Conservation (phyloP, 2,113 vertebrate species). For the Lethenteron camtschaticum region DNA sequence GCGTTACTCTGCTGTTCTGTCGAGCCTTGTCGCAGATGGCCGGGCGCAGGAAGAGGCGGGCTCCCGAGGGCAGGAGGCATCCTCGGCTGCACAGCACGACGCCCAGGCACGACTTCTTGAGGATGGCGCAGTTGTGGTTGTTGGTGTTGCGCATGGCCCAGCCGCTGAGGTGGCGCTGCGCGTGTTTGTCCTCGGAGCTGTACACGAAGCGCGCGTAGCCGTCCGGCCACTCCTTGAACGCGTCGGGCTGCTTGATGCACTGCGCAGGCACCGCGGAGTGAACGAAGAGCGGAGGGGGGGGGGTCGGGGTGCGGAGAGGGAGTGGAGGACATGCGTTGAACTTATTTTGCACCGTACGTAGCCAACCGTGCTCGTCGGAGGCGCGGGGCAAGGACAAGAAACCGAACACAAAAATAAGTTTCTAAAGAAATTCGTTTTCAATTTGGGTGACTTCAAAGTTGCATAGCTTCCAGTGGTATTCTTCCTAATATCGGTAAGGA, state of each 20-base stretch:
- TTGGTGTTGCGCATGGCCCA: slow-evolving; percentile 99
- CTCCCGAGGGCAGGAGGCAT: slow-evolving; percentile 36
- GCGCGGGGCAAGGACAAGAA: too few species aligned
- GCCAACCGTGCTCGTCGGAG: too few species aligned
- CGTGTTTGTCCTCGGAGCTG: slow-evolving; percentile 56
- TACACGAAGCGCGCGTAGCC: slow-evolving; percentile 75
- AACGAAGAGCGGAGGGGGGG: too few species aligned
- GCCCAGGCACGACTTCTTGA: slow-evolving; percentile 88
- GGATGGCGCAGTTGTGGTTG: slow-evolving; percentile 92
- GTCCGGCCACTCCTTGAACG: slow-evolving; percentile 74
- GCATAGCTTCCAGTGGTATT: too few species aligned
- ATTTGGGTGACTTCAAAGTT: too few species aligned
- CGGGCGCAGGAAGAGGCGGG: slow-evolving; percentile 50
- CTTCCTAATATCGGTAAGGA: too few species aligned
- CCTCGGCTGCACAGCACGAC: slow-evolving; percentile 54
- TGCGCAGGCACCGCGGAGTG: slow-evolving; percentile 13
- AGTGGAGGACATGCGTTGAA: too few species aligned
- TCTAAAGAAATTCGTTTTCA: too few species aligned
- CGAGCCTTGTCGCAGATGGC: slow-evolving; percentile 92
- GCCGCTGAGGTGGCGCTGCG: slow-evolving; percentile 67
- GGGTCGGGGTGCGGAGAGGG: too few species aligned
- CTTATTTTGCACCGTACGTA: too few species aligned
- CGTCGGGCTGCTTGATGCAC: slow-evolving; percentile 52
- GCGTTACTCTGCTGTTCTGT: slow-evolving; percentile 67
- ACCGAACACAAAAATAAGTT: too few species aligned